These are phyloP conservation scores for Nasonovia ribisnigri DNA, from an alignment of 2,888 invertebrate species.

Conservation along the genomic window DNA sequence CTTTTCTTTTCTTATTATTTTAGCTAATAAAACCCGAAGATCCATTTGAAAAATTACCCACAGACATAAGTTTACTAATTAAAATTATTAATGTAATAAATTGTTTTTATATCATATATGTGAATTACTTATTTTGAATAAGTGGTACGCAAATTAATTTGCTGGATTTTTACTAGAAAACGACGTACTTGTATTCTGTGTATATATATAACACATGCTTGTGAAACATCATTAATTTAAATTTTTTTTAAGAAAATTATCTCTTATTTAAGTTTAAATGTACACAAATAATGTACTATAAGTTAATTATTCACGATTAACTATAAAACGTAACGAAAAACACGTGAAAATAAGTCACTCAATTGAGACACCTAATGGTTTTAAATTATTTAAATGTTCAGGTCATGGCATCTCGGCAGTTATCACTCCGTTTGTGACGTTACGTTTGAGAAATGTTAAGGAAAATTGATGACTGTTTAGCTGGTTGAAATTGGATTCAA, in stretches of 20 bases:
- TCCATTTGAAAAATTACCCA: neutral
- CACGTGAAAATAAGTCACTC: neutral
- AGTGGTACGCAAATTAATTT: neutral
- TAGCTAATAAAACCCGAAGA: conserved; percentile 6
- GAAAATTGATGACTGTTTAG: neutral
- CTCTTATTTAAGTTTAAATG: neutral
- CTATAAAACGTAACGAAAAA: neutral
- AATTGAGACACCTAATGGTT: neutral
- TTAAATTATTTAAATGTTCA: neutral
- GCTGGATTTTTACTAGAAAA: neutral
- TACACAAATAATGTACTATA: too few relatives aligned
- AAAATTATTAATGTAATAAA: neutral
- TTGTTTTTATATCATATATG: neutral
- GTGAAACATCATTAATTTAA: neutral
- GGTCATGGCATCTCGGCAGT: neutral
- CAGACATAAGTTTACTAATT: neutral
- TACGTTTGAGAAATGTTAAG: neutral
- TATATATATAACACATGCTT: neutral
- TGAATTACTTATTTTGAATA: neutral
- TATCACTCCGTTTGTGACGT: neutral
- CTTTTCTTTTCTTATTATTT: conserved; percentile 13
- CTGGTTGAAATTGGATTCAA: neutral
- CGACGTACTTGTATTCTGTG: neutral
- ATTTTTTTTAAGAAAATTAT: neutral
- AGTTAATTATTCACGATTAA: too few relatives aligned